Evolutionary conservation across 2,113 vertebrate genomes (phyloP).

Genomic region (Sorex araneus): DNA sequence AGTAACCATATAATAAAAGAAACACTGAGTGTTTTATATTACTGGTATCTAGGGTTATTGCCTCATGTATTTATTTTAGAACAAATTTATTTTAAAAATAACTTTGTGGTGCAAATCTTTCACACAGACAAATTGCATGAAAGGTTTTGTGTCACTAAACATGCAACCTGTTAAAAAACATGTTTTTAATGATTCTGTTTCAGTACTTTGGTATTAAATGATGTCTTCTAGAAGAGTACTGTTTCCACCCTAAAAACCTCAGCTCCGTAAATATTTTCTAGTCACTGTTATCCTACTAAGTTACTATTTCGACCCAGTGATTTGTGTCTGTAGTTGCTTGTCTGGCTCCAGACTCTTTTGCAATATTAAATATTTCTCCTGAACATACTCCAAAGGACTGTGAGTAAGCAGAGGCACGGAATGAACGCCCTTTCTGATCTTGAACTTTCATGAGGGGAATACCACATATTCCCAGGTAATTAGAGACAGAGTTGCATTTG

Average conservation of each 20-base stretch:
- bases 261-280: slow-evolving; percentile 58
- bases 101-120: background rate
- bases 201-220: background rate
- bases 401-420: slow-evolving; percentile 84
- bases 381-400: slow-evolving; percentile 85
- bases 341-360: slow-evolving; percentile 84
- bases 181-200: slow-evolving; percentile 7
- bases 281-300: slow-evolving; percentile 75
- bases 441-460: slow-evolving; percentile 88
- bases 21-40: background rate
- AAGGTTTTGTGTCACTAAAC: background rate
- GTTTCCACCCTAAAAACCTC: background rate
- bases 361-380: slow-evolving; percentile 87
- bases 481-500: slow-evolving; percentile 91
- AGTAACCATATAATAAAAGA: slow-evolving; percentile 51
- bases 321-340: slow-evolving; percentile 70
- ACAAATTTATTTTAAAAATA: slow-evolving; percentile 30
- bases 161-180: slow-evolving; percentile 30
- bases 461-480: slow-evolving; percentile 91
- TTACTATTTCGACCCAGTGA: slow-evolving; percentile 77
- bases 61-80: background rate
- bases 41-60: slow-evolving; percentile 6
- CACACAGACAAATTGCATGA: background rate
- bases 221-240: slow-evolving; percentile 47
- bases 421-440: slow-evolving; percentile 86